Evolutionary conservation across 2,113 vertebrate species (phyloP).

Genomic region (Myiozetetes cayanensis): DNA sequence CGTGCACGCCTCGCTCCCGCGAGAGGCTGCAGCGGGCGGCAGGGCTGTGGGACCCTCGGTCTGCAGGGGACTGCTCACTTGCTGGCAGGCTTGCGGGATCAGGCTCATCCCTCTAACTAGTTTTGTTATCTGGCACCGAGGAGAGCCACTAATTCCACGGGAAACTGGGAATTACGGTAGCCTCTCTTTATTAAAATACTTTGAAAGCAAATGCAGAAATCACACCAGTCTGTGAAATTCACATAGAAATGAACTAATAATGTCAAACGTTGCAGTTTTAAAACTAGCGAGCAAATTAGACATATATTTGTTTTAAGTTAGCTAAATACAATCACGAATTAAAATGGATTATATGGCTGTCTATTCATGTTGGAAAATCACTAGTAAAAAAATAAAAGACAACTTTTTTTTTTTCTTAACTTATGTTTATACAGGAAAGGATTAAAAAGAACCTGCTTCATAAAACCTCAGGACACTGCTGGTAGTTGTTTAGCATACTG

Average conservation of each 20-base stretch:
- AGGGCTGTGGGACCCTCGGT: not conserved
- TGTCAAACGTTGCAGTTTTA: not conserved
- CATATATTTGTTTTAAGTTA: slow-evolving; percentile 14
- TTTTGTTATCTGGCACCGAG: not conserved
- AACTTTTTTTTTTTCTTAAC: slow-evolving; percentile 4
- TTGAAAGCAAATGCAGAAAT: not conserved
- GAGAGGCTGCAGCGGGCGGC: not conserved
- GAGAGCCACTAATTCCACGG: not conserved
- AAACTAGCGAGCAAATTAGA: not conserved
- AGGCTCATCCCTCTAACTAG: not conserved
- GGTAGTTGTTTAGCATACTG: not conserved
- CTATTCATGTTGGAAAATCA: not conserved
- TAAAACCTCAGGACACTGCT: not conserved
- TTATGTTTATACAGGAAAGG: not conserved
- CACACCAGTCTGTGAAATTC: not conserved
- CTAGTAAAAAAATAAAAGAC: not conserved
- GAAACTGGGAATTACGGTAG: not conserved
- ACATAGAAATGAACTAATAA: not conserved
- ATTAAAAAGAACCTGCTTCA: not conserved
- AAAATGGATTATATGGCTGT: not conserved
- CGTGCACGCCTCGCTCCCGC: rapidly evolving
- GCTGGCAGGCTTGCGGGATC: not conserved
- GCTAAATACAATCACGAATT: not conserved
- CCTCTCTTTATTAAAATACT: not conserved
- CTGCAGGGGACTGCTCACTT: not conserved